These are phyloP conservation scores for Oscheius sp. DNA, from an alignment of 2,888 invertebrate genomes.

Conservation along the genomic window DNA sequence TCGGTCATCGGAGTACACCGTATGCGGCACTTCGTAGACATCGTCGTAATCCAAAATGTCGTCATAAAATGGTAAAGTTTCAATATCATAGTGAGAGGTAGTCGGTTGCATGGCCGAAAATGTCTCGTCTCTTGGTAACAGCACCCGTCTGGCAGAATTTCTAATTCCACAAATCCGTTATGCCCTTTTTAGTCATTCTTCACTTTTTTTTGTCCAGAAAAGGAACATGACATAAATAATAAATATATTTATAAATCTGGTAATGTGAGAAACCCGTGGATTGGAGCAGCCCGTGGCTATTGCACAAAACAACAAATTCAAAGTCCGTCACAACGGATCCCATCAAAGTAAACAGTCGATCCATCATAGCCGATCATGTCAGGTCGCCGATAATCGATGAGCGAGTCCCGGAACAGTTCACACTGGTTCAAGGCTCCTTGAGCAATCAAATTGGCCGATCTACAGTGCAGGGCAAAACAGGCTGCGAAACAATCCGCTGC, in stretches of 20 bases:
- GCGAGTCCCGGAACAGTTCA: constrained; percentile 67
- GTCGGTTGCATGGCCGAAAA: neutral
- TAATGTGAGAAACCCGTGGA: constrained; percentile 14
- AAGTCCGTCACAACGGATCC: constrained; percentile 66
- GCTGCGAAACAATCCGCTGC: constrained; percentile 69
- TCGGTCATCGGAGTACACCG: constrained; percentile 2
- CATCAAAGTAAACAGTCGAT: constrained; percentile 71
- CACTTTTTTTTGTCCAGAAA: neutral
- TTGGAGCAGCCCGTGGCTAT: constrained; percentile 28
- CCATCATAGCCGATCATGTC: constrained; percentile 69
- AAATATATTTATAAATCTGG: constrained; percentile 23
- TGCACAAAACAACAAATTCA: constrained; percentile 5
- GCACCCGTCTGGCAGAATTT: neutral
- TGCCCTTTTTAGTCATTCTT: neutral
- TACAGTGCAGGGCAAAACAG: constrained; percentile 65
- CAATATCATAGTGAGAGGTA: constrained; percentile 8
- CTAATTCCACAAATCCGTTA: neutral
- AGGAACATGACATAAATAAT: neutral
- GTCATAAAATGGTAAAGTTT: constrained; percentile 18
- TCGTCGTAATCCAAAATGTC: constrained; percentile 17
- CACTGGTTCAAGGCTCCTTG: constrained; percentile 50
- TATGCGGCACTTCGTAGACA: constrained; percentile 11
- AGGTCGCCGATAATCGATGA: constrained; percentile 70
- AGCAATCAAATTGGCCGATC: constrained; percentile 70
- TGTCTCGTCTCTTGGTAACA: neutral